phyloP scores from a whole-genome alignment of 2,888 invertebrate genomes.

The Epicampocera succincta region DNA sequence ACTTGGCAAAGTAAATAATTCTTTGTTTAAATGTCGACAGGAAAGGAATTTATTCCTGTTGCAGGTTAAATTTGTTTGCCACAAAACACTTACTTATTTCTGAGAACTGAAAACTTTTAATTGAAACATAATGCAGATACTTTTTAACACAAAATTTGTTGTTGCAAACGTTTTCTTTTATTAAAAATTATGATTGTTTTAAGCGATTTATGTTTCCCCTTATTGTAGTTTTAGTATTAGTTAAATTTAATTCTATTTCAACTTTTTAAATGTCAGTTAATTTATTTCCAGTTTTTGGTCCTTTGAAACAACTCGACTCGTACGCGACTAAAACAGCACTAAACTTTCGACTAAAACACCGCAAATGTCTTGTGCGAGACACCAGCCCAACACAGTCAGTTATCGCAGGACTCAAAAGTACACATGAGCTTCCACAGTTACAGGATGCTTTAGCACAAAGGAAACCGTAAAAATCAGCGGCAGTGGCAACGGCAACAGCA shows the following conservation, averaged over 20 bases:
- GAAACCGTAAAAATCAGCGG: constrained; percentile 41
- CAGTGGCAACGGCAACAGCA: constrained; percentile 29
- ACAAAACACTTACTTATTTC: too few relatives aligned
- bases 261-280: not conserved
- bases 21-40: too few relatives aligned
- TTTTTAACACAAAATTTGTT: not conserved
- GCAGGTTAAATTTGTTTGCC: too few relatives aligned
- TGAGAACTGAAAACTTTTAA: too few relatives aligned
- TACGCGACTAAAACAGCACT: constrained; percentile 67
- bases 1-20: too few relatives aligned
- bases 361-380: constrained; percentile 50
- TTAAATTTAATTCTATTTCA: constrained; percentile 29
- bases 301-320: constrained; percentile 61
- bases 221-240: constrained; percentile 22
- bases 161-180: constrained; percentile 6
- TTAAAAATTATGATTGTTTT: constrained; percentile 2
- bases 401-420: constrained; percentile 31
- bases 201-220: constrained; percentile 54
- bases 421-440: constrained; percentile 5
- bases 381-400: constrained; percentile 20
- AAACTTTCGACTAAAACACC: constrained; percentile 53
- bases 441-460: constrained; percentile 57
- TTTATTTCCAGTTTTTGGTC: constrained; percentile 29
- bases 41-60: too few relatives aligned
- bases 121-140: too few relatives aligned